Conservation (phyloP, 2,113 vertebrate genomes). For the Oreochromis niloticus region DNA sequence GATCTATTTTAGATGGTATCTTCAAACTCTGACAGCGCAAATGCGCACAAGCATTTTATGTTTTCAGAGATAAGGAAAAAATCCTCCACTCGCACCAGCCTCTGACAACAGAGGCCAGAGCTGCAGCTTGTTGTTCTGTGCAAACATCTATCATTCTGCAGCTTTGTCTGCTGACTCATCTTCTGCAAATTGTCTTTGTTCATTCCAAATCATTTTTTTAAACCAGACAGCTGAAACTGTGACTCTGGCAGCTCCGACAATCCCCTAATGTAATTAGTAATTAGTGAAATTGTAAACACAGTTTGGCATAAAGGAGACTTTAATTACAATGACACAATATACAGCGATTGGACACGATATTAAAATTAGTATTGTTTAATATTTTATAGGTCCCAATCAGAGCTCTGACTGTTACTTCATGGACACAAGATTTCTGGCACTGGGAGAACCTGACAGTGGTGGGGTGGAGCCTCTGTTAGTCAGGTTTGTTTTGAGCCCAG, state of each 20-base stretch:
- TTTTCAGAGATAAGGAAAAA: background rate
- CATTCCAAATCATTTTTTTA: background rate
- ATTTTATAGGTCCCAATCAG: background rate
- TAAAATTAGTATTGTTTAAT: background rate
- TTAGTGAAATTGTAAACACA: background rate
- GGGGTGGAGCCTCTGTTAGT: background rate
- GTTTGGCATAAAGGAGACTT: background rate
- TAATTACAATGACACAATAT: background rate
- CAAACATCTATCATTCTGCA: background rate
- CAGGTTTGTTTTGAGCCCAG: background rate
- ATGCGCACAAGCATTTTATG: background rate
- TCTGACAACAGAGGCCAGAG: background rate
- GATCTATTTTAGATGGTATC: background rate
- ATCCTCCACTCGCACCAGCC: background rate
- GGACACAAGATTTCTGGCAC: background rate
- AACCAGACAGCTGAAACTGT: background rate
- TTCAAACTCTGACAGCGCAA: background rate
- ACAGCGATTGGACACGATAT: background rate
- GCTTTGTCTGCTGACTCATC: slow-evolving; percentile 27
- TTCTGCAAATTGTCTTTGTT: background rate
- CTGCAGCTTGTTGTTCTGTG: slow-evolving; percentile 6
- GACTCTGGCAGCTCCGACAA: background rate
- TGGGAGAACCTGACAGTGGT: background rate
- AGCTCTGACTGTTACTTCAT: background rate
- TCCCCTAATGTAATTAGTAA: background rate